Percentiles rank a stretch among this genome's conserved stretches.
Evolutionary conservation across 2,113 vertebrate species (phyloP).

Genomic region (Platichthys flesus): DNA sequence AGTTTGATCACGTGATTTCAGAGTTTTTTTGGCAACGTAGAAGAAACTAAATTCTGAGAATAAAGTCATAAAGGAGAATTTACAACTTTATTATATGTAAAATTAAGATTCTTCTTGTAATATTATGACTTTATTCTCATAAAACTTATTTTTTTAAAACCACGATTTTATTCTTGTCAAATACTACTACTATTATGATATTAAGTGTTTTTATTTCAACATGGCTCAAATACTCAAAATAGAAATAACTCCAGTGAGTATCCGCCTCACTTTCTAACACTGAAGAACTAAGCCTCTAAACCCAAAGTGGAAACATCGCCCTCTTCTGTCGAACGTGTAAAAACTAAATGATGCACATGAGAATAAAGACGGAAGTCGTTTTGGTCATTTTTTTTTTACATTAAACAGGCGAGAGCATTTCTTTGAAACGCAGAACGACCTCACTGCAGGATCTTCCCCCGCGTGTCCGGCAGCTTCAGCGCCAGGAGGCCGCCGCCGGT

Average conservation of each 20-base stretch:
- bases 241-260: neutral
- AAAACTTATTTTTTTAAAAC: no score
- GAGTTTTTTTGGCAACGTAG: neutral
- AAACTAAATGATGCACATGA: slow-evolving; percentile 15
- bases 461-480: slow-evolving; percentile 92
- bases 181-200: no score
- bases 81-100: no score
- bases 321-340: neutral
- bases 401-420: slow-evolving; percentile 23
- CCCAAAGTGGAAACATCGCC: neutral
- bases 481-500: slow-evolving; percentile 91
- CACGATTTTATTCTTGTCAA: no score
- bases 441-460: slow-evolving; percentile 95
- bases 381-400: slow-evolving; percentile 22
- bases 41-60: neutral
- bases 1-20: no score
- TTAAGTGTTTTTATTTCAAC: no score
- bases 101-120: no score
- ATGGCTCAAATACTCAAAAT: no score
- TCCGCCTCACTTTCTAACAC: slow-evolving; percentile 1
- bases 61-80: no score
- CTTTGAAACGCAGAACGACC: slow-evolving; percentile 7
- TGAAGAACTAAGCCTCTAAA: neutral
- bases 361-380: neutral
- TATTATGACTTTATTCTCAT: no score